Conservation (phyloP, 2,113 vertebrate genomes). For the Henicopernis longicauda region DNA sequence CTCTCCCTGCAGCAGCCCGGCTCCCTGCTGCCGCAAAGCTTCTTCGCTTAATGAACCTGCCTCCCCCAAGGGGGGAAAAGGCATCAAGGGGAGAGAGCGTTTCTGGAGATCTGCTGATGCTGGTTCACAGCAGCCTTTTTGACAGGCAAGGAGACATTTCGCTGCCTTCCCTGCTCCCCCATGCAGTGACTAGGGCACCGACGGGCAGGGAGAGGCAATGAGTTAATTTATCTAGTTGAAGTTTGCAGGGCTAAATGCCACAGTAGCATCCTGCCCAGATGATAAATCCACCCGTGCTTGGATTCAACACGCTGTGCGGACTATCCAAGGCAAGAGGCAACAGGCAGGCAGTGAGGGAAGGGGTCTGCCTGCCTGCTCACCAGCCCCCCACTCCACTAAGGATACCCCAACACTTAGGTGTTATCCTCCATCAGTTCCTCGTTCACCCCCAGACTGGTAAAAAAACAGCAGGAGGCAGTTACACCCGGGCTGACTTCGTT, state of each 20-base stretch:
- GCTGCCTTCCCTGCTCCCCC: not conserved
- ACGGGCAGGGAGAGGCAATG: not conserved
- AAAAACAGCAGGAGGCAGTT: not conserved
- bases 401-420: not conserved
- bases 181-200: fast-evolving
- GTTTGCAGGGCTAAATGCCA: not conserved
- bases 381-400: not conserved
- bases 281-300: not conserved
- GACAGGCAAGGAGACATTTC: not conserved
- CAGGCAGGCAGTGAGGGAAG: not conserved
- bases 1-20: not conserved
- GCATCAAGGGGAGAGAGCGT: not conserved
- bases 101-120: not conserved
- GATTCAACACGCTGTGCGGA: not conserved
- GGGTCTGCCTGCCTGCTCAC: not conserved
- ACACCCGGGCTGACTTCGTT: not conserved
- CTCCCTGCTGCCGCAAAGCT: not conserved
- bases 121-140: not conserved
- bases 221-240: not conserved
- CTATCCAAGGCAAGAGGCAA: not conserved
- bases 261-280: not conserved
- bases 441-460: not conserved
- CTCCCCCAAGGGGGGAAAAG: not conserved
- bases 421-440: not conserved
- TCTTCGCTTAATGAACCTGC: not conserved